Evolutionary conservation across 1,140 invertebrate species (phyloP), one percentile per base, ranked within the genome.

Genomic region (Helicoverpa zea): DNA sequence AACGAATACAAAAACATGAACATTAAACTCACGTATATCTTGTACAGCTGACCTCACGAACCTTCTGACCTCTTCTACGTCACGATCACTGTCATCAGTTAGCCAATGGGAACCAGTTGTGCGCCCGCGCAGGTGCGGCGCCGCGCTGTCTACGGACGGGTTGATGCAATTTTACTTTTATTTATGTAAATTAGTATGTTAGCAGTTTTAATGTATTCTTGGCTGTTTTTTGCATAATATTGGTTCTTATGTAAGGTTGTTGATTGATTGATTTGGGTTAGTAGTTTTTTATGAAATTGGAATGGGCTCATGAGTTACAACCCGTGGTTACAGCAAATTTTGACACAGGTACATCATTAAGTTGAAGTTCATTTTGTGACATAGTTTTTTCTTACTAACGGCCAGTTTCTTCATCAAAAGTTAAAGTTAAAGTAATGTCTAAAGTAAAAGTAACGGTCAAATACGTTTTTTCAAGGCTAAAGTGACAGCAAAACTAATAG

Each of bases 121-220:
- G 54, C 70, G 75, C 79, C 11, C 58, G 81, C 68, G 83, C 89
- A 90, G 89, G 88, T 91, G 88, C 83, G 90, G 89, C 90, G 90
- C 86, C 90, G 84, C 61, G 89, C 90, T 64, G 90, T 91, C 90
- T 91, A 86, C 18, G 43, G 43, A 74, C 54, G 68, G 43, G 77
- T 70, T 73, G 23, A 77, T 77, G 59, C 49, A 77, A 77, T 77
- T 66, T 77, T 77, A 77, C 75, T 77, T 77, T 77, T 77, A 77
- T 77, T 16, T 64, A 77, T 77, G 59, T 64, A 64, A 64, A 77
- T 64, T 23, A 73, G 11, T 14, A 49, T n/a, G 35, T 76, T 77
- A 54, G 47, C 12, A 13, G 1, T 76, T 13, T 51, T 54, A 54
- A 63, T 66, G 2, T 18, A 63, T 77, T 77, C 61, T 51, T 66